Evolutionary conservation across 2,113 vertebrate species (phyloP), one percentile per base, ranked within the genome.

Genomic region (Melanotaenia duboulayi): DNA sequence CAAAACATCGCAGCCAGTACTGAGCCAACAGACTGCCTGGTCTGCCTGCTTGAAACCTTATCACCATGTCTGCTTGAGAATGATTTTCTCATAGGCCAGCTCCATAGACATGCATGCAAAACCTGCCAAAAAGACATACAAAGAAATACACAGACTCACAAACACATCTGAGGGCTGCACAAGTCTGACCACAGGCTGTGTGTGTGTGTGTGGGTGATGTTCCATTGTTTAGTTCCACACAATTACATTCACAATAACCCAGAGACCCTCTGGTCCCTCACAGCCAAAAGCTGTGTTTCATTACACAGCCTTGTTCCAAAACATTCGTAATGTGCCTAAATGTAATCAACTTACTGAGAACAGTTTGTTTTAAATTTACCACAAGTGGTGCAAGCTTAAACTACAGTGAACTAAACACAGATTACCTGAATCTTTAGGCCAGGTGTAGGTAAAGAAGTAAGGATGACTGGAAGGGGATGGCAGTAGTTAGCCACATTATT

Each of bases 191-290:
- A 69, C 69, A 69, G 62, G 57, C 71, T 81, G 71, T 67, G 76
- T 75, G n/a, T 67, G 76, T 75, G n/a, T n/a, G 71, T 82, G 65
- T 68, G 69, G 72, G 78, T 85, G 65, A 81, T 57, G 72, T 74
- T 49, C 59, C 60, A 67, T 82, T 89, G 80, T 87, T 93, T 90
- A 91, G 90, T 92, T 90, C 90, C 90, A 86, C 78, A 70, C 87
- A 85, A 92, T 92, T 92, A 92, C 83, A 73, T 86, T 80, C 80
- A 87, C 72, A 87, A 90, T 83, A 90, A 90, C 89, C 82, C 76
- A 73, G 65, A 79, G 78, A 59, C 81, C 81, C 81, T 79, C 59
- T 73, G 80, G 87, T 73, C 75, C 60, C 71, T 59, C 13, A 10
- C 74, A 83, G 78, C 81, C 83, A 85, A 83, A 82, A 82, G 76